Percentiles rank a stretch among this genome's conserved stretches.
Conservation (phyloP, 2,797 vertebrate species). For the Coranthus polyacanthus region DNA sequence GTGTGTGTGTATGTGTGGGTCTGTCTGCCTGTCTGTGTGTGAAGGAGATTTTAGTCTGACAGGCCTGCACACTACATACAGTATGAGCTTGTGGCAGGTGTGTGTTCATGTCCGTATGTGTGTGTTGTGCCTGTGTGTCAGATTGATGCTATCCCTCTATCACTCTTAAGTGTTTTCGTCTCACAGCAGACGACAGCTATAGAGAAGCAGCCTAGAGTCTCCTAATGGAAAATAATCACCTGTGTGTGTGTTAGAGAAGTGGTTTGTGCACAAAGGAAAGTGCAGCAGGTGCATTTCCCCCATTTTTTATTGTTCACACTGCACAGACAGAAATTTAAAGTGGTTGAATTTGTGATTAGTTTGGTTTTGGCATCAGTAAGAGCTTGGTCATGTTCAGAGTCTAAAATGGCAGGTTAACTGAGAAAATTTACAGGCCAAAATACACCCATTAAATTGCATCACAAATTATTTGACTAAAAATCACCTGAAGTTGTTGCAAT, state of each 20-base stretch:
- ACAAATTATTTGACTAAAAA: no score
- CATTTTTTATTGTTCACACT: conserved; percentile 10
- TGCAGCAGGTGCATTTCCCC: conserved; percentile 21
- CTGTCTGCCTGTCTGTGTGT: conserved; percentile 31
- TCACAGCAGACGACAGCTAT: conserved; percentile 24
- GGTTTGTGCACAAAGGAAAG: conserved; percentile 3
- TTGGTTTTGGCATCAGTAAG: conserved; percentile 5
- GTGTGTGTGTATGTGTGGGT: conserved; percentile 11
- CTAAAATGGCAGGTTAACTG: not conserved
- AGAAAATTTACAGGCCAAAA: no score
- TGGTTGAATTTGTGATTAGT: conserved; percentile 6
- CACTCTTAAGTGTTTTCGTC: conserved; percentile 51
- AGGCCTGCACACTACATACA: conserved; percentile 35
- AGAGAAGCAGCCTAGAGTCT: conserved; percentile 24
- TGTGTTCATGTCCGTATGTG: conserved; percentile 27
- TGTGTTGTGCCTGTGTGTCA: conserved; percentile 34
- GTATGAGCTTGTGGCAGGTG: conserved; percentile 29
- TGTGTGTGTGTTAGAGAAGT: conserved; percentile 10
- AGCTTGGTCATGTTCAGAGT: conserved; percentile 4
- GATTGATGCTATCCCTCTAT: conserved; percentile 38
- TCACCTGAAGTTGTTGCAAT: no score
- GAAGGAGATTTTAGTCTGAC: conserved; percentile 40
- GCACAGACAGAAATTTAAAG: not conserved
- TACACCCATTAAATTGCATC: no score
- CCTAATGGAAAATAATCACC: conserved; percentile 59